Conservation (phyloP, 2,797 vertebrate genomes). For the Mormyrus hasselquistii region DNA sequence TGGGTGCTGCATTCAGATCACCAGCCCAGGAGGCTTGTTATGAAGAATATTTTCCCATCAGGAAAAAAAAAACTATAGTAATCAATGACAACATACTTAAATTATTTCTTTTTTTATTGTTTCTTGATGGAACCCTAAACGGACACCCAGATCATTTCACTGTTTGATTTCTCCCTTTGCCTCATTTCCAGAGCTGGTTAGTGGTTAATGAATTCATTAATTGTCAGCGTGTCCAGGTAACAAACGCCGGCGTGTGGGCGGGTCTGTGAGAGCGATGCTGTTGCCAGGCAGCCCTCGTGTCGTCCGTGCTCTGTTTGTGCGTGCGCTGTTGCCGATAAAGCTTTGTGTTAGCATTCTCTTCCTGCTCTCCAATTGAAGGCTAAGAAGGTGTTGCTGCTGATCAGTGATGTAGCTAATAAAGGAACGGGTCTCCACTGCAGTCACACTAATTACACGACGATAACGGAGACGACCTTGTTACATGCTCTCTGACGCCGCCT, state of each 20-base stretch:
- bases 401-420: not conserved
- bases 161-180: not conserved
- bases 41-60: not conserved
- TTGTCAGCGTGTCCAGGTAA: not conserved
- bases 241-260: not conserved
- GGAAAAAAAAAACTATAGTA: not conserved
- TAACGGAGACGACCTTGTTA: not conserved
- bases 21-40: not conserved
- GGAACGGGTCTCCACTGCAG: not conserved
- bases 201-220: not conserved
- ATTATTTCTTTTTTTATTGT: not conserved
- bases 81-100: not conserved
- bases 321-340: not conserved
- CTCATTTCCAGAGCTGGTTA: not conserved
- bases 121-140: not conserved
- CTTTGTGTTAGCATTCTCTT: not conserved
- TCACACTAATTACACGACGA: not conserved
- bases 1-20: not conserved
- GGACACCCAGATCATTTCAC: not conserved
- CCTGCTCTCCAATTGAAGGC: not conserved
- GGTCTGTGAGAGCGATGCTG: not conserved
- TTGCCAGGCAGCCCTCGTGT: not conserved
- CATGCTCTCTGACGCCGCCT: not conserved
- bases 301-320: not conserved
- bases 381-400: not conserved